These are phyloP conservation scores for Alcis repandata DNA, from an alignment of 2,888 invertebrate genomes.

Conservation along the genomic window DNA sequence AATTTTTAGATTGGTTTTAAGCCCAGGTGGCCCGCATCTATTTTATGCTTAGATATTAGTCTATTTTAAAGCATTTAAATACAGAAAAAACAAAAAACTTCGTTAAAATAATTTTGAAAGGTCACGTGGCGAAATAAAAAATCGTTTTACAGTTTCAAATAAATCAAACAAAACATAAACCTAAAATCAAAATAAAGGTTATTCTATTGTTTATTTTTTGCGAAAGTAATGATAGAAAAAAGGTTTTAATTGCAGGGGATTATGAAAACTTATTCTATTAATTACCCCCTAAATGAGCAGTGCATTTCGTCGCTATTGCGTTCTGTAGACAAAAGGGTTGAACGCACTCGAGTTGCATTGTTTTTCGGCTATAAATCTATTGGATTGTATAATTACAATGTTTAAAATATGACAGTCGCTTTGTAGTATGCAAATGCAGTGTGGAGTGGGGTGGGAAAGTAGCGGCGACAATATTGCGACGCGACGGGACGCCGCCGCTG, in stretches of 20 bases:
- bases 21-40: slow-evolving; percentile 45
- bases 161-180: slow-evolving; percentile 32
- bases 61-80: not conserved
- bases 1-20: slow-evolving; percentile 26
- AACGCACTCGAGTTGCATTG: slow-evolving; percentile 71
- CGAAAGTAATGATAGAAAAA: slow-evolving; percentile 54
- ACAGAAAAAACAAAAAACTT: not conserved
- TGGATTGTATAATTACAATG: slow-evolving; percentile 80
- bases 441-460: slow-evolving; percentile 80
- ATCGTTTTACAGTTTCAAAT: not conserved
- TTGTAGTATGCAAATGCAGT: slow-evolving; percentile 82
- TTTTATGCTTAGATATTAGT: not conserved
- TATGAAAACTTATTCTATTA: slow-evolving; percentile 82
- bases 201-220: slow-evolving; percentile 66
- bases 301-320: slow-evolving; percentile 66
- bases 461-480: slow-evolving; percentile 70
- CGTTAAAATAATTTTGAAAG: not conserved
- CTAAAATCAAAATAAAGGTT: slow-evolving; percentile 58
- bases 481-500: slow-evolving; percentile 60
- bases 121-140: slow-evolving; percentile 16
- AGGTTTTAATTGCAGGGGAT: slow-evolving; percentile 75
- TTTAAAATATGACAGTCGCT: slow-evolving; percentile 83
- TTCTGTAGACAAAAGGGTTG: slow-evolving; percentile 74
- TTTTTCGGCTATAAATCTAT: slow-evolving; percentile 84
- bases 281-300: slow-evolving; percentile 83